Evolutionary conservation across 2,888 invertebrate genomes (phyloP).

Genomic region (Thereva nobilitata): DNA sequence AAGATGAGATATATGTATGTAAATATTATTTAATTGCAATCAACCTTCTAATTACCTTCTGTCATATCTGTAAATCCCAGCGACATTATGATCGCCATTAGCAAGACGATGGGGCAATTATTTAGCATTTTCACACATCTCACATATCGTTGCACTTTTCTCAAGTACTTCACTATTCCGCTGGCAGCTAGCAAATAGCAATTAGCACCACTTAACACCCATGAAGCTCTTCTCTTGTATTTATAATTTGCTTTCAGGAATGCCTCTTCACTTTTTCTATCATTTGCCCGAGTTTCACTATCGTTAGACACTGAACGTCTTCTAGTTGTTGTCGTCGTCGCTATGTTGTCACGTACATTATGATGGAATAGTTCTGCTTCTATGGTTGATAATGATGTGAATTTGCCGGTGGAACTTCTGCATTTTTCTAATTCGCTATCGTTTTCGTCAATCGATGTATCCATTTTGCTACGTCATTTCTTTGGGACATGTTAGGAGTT

Average conservation of each 20-base stretch:
- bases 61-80: conserved; percentile 37
- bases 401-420: no score
- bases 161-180: conserved; percentile 20
- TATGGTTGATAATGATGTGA: no score
- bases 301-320: conserved; percentile 14
- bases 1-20: not conserved
- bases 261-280: conserved; percentile 40
- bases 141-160: conserved; percentile 33
- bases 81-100: conserved; percentile 34
- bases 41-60: conserved; percentile 37
- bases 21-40: conserved; percentile 27
- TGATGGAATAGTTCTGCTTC: no score
- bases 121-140: conserved; percentile 40
- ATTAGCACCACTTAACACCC: conserved; percentile 27
- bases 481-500: no score
- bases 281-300: conserved; percentile 14
- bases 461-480: conserved; percentile 11
- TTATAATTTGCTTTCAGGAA: conserved; percentile 58
- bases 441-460: conserved; percentile 15
- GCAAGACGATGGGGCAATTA: conserved; percentile 34
- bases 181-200: conserved; percentile 22
- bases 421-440: conserved; percentile 9
- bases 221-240: conserved; percentile 54
- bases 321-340: conserved; percentile 4
- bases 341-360: no score